Evolutionary conservation across 2,888 invertebrate genomes (phyloP).

Genomic region (Ctena decussata): DNA sequence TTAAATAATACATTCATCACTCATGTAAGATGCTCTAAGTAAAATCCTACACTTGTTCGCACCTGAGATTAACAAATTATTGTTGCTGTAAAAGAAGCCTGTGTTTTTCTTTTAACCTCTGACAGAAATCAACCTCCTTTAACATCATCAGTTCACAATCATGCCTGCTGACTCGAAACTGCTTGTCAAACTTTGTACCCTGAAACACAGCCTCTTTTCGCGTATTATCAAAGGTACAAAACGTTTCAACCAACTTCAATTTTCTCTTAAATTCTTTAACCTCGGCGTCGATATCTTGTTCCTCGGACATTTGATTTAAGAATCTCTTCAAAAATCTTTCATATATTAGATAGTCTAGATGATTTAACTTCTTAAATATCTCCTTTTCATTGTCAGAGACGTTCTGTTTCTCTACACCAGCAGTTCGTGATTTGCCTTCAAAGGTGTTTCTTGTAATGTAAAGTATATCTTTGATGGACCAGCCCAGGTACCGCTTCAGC

Average conservation of each 20-base stretch:
- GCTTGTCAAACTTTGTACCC: not conserved
- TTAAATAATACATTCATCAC: no score
- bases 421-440: no score
- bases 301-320: not conserved
- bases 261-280: not conserved
- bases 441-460: slow-evolving; percentile 8
- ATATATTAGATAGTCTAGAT: slow-evolving; percentile 10
- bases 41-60: no score
- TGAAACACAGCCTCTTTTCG: not conserved
- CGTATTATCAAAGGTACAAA: not conserved
- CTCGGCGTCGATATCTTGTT: not conserved
- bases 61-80: no score
- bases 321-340: not conserved
- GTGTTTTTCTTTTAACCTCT: not conserved
- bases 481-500: slow-evolving; percentile 10
- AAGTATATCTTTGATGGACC: slow-evolving; percentile 20
- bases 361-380: not conserved
- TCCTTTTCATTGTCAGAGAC: not conserved
- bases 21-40: no score
- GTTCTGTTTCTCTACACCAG: no score
- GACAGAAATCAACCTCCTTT: not conserved
- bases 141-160: slow-evolving; percentile 3
- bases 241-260: not conserved
- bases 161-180: not conserved
- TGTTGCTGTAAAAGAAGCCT: not conserved